Percentiles rank a stretch among this genome's conserved stretches.
Evolutionary conservation across 2,888 invertebrate genomes (phyloP).

Genomic region (Aricia artaxerxes): DNA sequence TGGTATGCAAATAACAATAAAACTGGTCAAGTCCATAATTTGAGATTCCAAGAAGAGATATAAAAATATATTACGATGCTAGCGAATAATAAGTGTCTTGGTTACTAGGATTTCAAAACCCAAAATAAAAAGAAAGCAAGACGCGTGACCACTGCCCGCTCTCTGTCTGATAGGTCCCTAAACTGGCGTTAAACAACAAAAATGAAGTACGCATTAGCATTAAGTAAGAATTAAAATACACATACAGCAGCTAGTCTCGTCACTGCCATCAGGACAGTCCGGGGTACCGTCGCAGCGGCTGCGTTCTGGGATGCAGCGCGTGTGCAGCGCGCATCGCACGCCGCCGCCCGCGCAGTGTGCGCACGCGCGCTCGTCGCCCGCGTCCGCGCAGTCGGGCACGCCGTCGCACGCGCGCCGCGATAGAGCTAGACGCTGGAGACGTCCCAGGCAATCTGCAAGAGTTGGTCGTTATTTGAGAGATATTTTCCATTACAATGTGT

Average conservation of each 20-base stretch:
- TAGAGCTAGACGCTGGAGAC: conserved; percentile 86
- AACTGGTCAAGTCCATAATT: background rate
- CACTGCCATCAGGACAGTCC: conserved; percentile 93
- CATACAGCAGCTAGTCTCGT: conserved; percentile 93
- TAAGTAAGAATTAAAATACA: too few relatives aligned
- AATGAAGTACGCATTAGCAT: too few relatives aligned
- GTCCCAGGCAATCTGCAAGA: conserved; percentile 84
- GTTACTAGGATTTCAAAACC: background rate
- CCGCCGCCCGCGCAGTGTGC: conserved; percentile 86
- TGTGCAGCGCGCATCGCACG: conserved; percentile 89
- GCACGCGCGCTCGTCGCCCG: conserved; percentile 90
- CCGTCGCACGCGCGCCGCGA: conserved; percentile 92
- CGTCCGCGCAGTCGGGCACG: conserved; percentile 90
- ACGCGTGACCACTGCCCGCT: too few relatives aligned
- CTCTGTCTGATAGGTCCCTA: too few relatives aligned
- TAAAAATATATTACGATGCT: background rate
- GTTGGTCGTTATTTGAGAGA: background rate
- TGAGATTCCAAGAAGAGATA: background rate
- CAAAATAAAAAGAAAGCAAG: too few relatives aligned
- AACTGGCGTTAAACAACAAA: too few relatives aligned
- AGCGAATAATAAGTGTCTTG: background rate
- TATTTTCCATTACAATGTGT: background rate
- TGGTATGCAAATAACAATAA: conserved; percentile 23
- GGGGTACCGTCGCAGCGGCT: conserved; percentile 90
- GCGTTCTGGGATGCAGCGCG: conserved; percentile 85